phyloP scores from a whole-genome alignment of 2,113 vertebrate species.

The Heliornis fulica region DNA sequence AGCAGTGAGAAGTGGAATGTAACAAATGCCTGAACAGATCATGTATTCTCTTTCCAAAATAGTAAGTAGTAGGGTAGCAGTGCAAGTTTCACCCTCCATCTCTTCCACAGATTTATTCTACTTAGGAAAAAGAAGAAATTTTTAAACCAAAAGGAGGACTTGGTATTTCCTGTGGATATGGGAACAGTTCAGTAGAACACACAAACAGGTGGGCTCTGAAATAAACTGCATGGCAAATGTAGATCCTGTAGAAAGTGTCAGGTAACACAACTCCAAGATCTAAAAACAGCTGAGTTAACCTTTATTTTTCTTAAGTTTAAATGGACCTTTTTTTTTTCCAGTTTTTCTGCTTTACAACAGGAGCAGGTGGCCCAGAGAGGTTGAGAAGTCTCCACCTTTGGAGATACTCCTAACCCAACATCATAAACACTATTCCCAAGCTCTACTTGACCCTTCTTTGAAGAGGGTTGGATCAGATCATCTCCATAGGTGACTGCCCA shows the following conservation, averaged over 20 bases:
- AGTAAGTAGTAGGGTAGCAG: neutral
- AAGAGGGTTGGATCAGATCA: neutral
- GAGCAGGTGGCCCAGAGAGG: neutral
- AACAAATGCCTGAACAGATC: neutral
- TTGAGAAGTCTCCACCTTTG: neutral
- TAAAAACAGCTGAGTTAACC: neutral
- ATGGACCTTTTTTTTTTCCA: no score
- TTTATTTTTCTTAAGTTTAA: no score
- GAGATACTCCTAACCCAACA: neutral
- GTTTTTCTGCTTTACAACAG: neutral
- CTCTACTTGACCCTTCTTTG: neutral
- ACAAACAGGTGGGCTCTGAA: neutral
- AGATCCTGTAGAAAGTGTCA: neutral
- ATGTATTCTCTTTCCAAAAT: neutral
- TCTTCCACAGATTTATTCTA: neutral
- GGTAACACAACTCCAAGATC: neutral
- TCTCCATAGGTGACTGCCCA: neutral
- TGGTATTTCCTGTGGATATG: neutral
- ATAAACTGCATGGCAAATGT: neutral
- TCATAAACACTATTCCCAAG: accelerated
- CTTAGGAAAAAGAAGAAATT: neutral
- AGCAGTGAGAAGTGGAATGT: neutral
- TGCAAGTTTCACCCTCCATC: neutral
- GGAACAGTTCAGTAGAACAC: neutral
- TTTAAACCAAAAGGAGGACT: neutral